Evolutionary conservation across 2,113 vertebrate species (phyloP).

Genomic region (Callospermophilus lateralis): DNA sequence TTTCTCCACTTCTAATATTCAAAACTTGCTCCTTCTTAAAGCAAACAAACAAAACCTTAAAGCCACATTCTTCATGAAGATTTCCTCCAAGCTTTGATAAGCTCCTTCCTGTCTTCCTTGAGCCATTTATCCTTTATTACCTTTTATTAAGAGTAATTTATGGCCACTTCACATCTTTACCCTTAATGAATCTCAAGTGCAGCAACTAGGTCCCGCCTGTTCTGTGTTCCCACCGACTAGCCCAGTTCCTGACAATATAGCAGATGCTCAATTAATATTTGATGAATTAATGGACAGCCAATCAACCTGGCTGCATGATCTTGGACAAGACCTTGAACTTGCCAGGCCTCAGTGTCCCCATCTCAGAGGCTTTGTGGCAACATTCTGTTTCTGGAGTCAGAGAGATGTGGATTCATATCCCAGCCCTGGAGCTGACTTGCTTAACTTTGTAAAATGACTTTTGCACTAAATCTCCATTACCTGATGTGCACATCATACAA

Average conservation of each 20-base stretch:
- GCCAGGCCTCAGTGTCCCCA: neutral
- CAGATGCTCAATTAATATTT: slow-evolving; percentile 66
- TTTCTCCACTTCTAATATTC: fast-evolving
- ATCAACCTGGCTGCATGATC: neutral
- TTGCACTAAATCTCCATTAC: neutral
- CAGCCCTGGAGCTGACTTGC: neutral
- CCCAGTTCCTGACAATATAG: slow-evolving; percentile 12
- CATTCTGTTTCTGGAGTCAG: neutral
- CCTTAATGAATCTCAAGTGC: slow-evolving; percentile 48
- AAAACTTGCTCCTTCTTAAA: neutral
- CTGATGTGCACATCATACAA: neutral
- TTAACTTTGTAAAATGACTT: slow-evolving; percentile 25
- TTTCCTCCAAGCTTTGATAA: neutral
- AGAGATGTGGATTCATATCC: neutral
- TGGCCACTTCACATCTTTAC: slow-evolving; percentile 32
- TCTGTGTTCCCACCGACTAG: neutral
- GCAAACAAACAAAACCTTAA: neutral
- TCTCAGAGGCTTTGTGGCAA: neutral
- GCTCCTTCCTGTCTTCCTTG: neutral
- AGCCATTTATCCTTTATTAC: neutral
- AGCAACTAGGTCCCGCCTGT: neutral
- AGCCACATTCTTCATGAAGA: neutral
- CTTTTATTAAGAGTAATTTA: slow-evolving; percentile 45
- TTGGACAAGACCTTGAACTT: neutral
- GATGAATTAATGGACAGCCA: neutral